These are phyloP conservation scores for Melanotaenia parkinsoni DNA, from an alignment of 2,797 vertebrate species.

Conservation along the genomic window DNA sequence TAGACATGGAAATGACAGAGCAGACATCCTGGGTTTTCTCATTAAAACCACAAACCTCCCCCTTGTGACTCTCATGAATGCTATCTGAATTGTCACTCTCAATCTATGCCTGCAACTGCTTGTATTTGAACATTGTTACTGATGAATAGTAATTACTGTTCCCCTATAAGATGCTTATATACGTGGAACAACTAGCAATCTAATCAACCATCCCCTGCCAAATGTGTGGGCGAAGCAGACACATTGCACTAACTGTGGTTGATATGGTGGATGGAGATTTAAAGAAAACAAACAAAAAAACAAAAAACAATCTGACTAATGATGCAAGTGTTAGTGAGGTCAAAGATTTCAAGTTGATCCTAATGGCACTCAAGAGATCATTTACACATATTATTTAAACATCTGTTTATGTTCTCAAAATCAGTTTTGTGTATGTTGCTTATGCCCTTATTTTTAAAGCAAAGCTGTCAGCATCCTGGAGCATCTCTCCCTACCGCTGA, in stretches of 20 bases:
- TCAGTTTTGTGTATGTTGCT: slow-evolving; percentile 11
- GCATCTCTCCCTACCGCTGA: slow-evolving; percentile 68
- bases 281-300: not conserved
- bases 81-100: slow-evolving; percentile 41
- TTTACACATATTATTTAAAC: slow-evolving; percentile 28
- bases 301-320: not conserved
- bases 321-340: slow-evolving; percentile 23
- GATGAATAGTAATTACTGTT: slow-evolving; percentile 63
- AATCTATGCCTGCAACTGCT: slow-evolving; percentile 33
- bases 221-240: slow-evolving; percentile 40
- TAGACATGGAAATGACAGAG: slow-evolving; percentile 69
- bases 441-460: slow-evolving; percentile 36
- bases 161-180: slow-evolving; percentile 42
- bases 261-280: not conserved
- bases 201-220: slow-evolving; percentile 38
- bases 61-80: slow-evolving; percentile 30
- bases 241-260: slow-evolving; percentile 11
- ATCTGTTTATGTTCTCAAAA: slow-evolving; percentile 12
- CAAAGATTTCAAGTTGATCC: slow-evolving; percentile 10
- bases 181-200: slow-evolving; percentile 55
- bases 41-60: slow-evolving; percentile 66
- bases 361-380: not conserved
- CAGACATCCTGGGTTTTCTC: slow-evolving; percentile 58
- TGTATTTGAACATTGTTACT: slow-evolving; percentile 54
- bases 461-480: slow-evolving; percentile 55